phyloP scores from a whole-genome alignment of 2,113 vertebrate genomes.

The Heptranchias perlo region DNA sequence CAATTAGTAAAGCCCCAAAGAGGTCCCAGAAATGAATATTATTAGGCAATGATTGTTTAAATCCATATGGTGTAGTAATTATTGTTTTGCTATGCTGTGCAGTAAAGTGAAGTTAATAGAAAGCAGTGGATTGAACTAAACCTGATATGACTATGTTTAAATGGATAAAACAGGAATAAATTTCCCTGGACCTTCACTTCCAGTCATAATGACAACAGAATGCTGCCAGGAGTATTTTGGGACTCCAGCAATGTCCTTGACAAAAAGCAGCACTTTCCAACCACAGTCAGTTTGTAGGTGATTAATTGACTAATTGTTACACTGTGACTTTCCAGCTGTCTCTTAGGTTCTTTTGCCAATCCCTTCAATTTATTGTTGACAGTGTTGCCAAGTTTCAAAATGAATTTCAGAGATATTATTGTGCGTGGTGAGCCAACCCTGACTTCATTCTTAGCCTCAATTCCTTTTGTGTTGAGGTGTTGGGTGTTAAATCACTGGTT shows the following conservation, averaged over 20 bases:
- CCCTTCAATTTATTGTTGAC: neutral
- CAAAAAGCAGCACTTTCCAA: neutral
- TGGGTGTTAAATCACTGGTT: neutral
- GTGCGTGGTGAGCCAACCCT: neutral
- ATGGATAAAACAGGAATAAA: neutral
- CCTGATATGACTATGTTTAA: neutral
- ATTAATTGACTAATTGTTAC: neutral
- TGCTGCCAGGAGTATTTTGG: neutral
- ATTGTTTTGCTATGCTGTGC: neutral
- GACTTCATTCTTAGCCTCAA: neutral
- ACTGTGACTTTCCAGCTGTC: neutral
- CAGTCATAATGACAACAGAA: neutral
- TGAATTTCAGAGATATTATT: neutral
- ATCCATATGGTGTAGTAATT: neutral
- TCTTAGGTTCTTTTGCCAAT: neutral
- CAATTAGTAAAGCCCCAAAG: neutral
- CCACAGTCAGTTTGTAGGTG: too few species aligned
- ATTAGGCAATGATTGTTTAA: neutral
- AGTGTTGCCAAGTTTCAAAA: neutral
- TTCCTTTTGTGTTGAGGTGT: neutral
- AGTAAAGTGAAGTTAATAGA: neutral
- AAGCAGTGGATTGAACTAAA: neutral
- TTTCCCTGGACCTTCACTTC: neutral
- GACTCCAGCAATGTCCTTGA: slow-evolving; percentile 2
- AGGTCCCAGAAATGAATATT: neutral